Evolutionary conservation across 1,140 invertebrate genomes (phyloP), one percentile per base, ranked within the genome.

Genomic region (Telenomus remus): DNA sequence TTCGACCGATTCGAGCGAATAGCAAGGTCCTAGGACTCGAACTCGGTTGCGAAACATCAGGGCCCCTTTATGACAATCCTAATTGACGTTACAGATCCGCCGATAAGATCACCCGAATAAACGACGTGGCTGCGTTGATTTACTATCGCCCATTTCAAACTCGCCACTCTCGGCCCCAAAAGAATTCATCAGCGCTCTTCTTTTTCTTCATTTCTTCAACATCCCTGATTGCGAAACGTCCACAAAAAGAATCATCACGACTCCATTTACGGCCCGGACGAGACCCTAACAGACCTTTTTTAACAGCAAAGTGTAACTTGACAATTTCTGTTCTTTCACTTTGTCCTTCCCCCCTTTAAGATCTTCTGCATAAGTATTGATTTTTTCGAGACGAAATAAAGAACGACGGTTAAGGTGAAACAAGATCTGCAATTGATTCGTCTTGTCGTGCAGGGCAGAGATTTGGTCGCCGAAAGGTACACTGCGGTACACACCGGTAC

Each of bases 371-470:
- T 34, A 42, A 49, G 49, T 39, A 65, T n/a, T 39, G 37, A 39
- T 9, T 49, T 15, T 46, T 49, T 13, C 51, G 37, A 56, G n/a
- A n/a, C 13, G 34, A 12, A 35, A 13, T 39, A 61, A 70, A 61
- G 34, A 49, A 34, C 50, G 48, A 71, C 59, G 48, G 61, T 73
- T 73, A 39, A 65, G 70, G 59, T 54, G 70, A 73, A 73, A 73
- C 43, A 19, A 43, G 70, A 73, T 73, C 70, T 65, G 34, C 46
- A 60, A 72, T 65, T 73, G 70, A 65, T 73, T 74, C 59, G 60
- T 73, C 51, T 55, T 14, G 54, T 50, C 27, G 11, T 15, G 16
- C 35, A 8, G 1, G 46, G n/a, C 9, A 46, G 9, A 51, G 11
- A 27, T 27, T 27, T 6, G 19, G 19, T 27, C 19, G 19, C 6